Evolutionary conservation across 2,113 vertebrate genomes (phyloP).

Genomic region (Macquaria australasica): DNA sequence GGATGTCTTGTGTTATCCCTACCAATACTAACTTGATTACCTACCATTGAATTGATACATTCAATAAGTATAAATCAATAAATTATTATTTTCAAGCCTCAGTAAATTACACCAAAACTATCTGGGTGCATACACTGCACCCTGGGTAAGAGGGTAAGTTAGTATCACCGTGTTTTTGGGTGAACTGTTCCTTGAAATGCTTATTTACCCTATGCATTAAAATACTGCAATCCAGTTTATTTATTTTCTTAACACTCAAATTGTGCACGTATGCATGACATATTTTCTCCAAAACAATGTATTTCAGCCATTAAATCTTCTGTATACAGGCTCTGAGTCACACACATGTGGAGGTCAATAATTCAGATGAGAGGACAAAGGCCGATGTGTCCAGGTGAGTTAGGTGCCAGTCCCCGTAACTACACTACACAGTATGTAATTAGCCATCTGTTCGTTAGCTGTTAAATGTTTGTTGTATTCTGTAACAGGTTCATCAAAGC

Average conservation of each 20-base stretch:
- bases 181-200: not conserved
- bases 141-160: not conserved
- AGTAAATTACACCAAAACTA: not conserved
- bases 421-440: not conserved
- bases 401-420: too few relatives aligned
- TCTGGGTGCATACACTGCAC: not conserved
- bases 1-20: too few relatives aligned
- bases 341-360: constrained; percentile 89
- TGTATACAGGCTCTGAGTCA: constrained; percentile 92
- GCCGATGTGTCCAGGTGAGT: constrained; percentile 92
- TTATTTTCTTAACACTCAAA: not conserved
- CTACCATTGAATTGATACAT: too few relatives aligned
- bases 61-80: not conserved
- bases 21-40: too few relatives aligned
- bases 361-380: constrained; percentile 89
- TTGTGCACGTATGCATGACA: not conserved
- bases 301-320: not conserved
- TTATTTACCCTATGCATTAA: not conserved
- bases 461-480: not conserved
- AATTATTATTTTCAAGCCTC: not conserved
- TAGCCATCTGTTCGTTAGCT: not conserved
- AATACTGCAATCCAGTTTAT: not conserved
- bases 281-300: not conserved
- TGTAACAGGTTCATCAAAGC: constrained; percentile 92
- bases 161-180: not conserved